Evolutionary conservation across 1,140 invertebrate species (phyloP).

Genomic region (Apis cerana): DNA sequence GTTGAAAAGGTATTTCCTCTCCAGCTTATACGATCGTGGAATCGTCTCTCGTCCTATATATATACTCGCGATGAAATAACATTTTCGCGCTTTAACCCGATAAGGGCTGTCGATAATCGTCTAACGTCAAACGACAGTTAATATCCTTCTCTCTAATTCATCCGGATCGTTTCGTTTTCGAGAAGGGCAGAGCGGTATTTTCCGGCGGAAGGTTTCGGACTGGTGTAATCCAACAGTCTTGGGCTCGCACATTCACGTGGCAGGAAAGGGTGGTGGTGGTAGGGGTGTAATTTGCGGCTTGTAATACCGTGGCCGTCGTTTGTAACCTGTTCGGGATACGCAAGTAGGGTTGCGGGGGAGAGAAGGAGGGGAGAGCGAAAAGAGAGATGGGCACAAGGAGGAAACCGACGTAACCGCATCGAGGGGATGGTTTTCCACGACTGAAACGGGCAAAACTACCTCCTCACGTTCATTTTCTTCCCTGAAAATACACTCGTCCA

Average conservation of each 20-base stretch:
- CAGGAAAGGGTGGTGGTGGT: conserved; percentile 11
- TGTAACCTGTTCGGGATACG: conserved; percentile 68
- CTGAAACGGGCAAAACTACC: conserved; percentile 54
- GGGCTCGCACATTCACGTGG: conserved; percentile 56
- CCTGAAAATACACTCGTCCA: conserved; percentile 36
- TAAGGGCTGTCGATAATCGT: conserved; percentile 27
- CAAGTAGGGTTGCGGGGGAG: conserved; percentile 54
- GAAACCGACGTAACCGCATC: conserved; percentile 66
- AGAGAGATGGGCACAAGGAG: conserved; percentile 34
- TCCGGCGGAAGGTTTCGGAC: conserved; percentile 33
- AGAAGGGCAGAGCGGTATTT: conserved; percentile 12
- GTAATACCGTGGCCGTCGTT: conserved; percentile 68
- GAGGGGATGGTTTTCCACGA: conserved; percentile 60
- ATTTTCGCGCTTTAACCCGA: conserved; percentile 17
- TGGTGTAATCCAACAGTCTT: conserved; percentile 58
- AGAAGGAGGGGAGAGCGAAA: conserved; percentile 14
- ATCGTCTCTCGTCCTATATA: not conserved
- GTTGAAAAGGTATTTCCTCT: too few relatives aligned
- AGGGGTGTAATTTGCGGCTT: conserved; percentile 68
- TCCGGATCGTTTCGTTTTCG: conserved; percentile 32
- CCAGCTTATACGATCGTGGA: too few relatives aligned
- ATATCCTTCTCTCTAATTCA: conserved; percentile 43
- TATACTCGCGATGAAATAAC: not conserved
- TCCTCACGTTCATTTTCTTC: conserved; percentile 31
- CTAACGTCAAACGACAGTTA: conserved; percentile 34